Conservation (phyloP, 2,797 vertebrate species). For the Rhynchonycteris naso region DNA sequence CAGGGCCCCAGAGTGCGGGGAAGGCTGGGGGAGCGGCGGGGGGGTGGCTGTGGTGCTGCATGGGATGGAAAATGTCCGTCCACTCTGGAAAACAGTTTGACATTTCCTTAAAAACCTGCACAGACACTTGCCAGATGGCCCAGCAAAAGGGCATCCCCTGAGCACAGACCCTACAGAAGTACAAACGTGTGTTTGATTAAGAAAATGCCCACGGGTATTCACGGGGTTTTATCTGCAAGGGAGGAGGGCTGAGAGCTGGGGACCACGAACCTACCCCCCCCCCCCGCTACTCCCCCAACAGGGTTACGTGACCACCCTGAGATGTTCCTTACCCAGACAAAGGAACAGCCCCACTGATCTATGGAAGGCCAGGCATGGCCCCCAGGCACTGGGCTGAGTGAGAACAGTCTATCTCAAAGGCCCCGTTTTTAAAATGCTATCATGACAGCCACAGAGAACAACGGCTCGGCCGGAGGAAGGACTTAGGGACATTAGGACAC, state of each 20-base stretch:
- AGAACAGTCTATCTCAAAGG: not conserved
- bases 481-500: accelerated
- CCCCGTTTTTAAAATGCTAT: not conserved
- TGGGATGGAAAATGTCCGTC: not conserved
- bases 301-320: accelerated
- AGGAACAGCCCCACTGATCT: not conserved
- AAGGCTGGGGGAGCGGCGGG: not conserved
- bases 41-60: accelerated
- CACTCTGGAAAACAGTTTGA: accelerated
- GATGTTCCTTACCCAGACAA: not conserved
- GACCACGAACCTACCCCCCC: no score
- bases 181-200: no score
- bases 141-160: no score
- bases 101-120: not conserved
- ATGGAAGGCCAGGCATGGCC: accelerated
- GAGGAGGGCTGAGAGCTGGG: not conserved
- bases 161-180: not conserved
- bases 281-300: accelerated
- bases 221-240: no score
- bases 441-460: not conserved
- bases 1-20: no score
- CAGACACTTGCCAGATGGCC: not conserved
- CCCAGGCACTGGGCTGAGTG: accelerated
- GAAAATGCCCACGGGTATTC: not conserved
- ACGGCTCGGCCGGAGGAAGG: not conserved